Percentiles rank a stretch among this genome's conserved stretches.
Evolutionary conservation across 2,113 vertebrate species (phyloP).

Genomic region (Sebastes schlegelii): DNA sequence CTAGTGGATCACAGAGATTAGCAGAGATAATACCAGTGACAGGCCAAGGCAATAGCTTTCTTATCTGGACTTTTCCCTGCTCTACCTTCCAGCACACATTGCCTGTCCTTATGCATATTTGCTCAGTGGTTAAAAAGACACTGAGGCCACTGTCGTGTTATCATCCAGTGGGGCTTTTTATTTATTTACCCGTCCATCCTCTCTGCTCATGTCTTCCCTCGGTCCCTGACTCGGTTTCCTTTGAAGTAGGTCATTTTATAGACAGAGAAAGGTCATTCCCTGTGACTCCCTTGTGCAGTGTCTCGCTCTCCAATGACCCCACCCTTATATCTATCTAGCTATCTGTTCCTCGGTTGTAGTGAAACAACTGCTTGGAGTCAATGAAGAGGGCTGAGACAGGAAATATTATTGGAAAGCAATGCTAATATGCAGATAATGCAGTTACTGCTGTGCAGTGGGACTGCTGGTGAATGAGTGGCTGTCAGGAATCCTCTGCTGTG

Average conservation of each 20-base stretch:
- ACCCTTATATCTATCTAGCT: background rate
- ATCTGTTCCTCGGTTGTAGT: background rate
- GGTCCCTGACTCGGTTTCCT: constrained; percentile 41
- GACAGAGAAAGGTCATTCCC: constrained; percentile 61
- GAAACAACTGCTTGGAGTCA: constrained; percentile 10
- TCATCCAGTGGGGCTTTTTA: constrained; percentile 47
- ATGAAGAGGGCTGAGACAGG: background rate
- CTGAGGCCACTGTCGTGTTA: constrained; percentile 50
- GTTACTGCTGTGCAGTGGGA: constrained; percentile 58
- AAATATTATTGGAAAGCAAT: constrained; percentile 55
- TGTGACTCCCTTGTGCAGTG: constrained; percentile 5
- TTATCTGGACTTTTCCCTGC: constrained; percentile 39
- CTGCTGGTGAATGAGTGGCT: constrained; percentile 69
- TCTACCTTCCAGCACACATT: constrained; percentile 28
- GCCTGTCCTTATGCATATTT: constrained; percentile 60
- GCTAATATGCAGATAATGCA: constrained; percentile 74
- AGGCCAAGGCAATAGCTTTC: constrained; percentile 32
- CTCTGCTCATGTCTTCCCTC: constrained; percentile 59
- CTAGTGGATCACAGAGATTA: constrained; percentile 59
- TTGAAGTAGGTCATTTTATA: constrained; percentile 74
- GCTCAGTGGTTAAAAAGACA: constrained; percentile 66
- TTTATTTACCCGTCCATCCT: constrained; percentile 62
- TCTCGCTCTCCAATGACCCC: background rate
- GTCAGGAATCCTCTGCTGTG: constrained; percentile 60
- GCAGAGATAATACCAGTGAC: constrained; percentile 50